Conservation (phyloP, 2,888 invertebrate species). For the Oxycera nigricornis region DNA sequence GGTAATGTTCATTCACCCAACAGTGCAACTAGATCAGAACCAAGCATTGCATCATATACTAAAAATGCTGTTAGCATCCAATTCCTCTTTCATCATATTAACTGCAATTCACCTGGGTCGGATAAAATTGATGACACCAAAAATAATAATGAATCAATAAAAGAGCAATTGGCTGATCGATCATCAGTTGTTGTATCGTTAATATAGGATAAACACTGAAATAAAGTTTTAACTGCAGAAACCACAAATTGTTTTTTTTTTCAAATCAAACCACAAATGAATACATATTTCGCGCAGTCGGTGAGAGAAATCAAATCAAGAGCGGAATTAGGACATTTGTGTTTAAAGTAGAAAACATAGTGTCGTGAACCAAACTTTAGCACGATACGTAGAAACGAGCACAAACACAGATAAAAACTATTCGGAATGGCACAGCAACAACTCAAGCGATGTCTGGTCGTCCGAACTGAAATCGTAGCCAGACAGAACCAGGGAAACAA, state of each 20-base stretch:
- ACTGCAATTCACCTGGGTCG: conserved; percentile 2
- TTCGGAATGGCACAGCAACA: background rate
- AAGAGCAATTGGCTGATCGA: too few species aligned
- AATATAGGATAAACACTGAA: background rate
- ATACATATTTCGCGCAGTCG: background rate
- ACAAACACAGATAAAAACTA: background rate
- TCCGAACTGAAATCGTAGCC: background rate
- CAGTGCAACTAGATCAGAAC: too few species aligned
- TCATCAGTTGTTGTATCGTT: too few species aligned
- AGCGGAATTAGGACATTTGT: background rate
- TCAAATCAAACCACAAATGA: background rate
- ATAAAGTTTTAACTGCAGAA: background rate
- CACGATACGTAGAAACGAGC: background rate
- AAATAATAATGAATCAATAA: too few species aligned
- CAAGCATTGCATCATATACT: too few species aligned
- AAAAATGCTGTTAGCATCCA: too few species aligned
- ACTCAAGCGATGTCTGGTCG: background rate
- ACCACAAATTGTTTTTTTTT: background rate
- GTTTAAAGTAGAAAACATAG: background rate
- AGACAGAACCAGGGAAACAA: background rate
- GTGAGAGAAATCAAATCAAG: background rate
- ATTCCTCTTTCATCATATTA: background rate
- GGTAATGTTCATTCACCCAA: too few species aligned
- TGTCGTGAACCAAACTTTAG: background rate
- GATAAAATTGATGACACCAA: background rate